Percentiles rank a stretch among this genome's conserved stretches.
Conservation (phyloP, 1,140 invertebrate genomes). For the Brachionus plicatilis region DNA sequence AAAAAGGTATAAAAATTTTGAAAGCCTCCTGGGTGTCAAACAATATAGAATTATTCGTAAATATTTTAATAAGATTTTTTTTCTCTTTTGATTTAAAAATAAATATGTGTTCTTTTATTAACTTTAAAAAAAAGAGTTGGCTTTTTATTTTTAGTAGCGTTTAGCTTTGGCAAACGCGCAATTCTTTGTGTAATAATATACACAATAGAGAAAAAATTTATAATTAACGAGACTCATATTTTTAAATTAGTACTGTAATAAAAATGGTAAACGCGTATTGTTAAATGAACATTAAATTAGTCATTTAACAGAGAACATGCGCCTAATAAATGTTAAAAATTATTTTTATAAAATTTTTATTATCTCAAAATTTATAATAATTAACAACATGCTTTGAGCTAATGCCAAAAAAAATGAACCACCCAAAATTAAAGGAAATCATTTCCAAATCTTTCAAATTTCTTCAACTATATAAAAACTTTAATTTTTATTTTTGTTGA, state of each 20-base stretch:
- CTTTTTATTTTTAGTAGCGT: neutral
- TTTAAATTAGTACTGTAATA: neutral
- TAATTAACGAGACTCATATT: neutral
- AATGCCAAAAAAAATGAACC: neutral
- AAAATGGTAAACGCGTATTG: neutral
- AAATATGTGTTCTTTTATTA: neutral
- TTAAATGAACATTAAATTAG: neutral
- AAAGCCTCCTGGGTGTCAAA: neutral
- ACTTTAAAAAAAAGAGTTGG: neutral
- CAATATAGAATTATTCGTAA: neutral
- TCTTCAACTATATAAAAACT: neutral
- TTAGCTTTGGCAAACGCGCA: neutral
- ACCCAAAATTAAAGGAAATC: neutral
- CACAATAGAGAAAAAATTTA: neutral
- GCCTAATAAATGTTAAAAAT: neutral
- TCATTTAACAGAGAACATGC: neutral
- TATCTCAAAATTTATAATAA: neutral
- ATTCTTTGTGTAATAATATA: slow-evolving; percentile 32
- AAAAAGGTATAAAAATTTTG: neutral
- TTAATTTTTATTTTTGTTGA: neutral
- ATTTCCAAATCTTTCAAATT: neutral
- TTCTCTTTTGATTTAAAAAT: neutral
- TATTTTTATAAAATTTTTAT: neutral
- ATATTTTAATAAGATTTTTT: neutral
- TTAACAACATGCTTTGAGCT: neutral